phyloP scores from a whole-genome alignment of 2,888 invertebrate species.

The Brenthis daphne region DNA sequence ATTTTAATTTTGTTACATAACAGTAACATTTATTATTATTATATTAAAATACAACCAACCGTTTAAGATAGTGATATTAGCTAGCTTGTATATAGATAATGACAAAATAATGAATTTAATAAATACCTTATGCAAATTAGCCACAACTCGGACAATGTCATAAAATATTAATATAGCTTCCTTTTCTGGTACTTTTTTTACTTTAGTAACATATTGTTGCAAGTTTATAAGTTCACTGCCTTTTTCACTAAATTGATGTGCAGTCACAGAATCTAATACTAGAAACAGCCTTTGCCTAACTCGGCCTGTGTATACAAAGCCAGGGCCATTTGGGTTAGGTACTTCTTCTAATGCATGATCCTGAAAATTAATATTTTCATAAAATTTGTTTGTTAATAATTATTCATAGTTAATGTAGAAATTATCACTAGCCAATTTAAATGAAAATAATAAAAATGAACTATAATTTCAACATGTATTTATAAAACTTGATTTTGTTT shows the following conservation, averaged over 20 bases:
- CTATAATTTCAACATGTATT: no score
- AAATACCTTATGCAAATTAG: conserved; percentile 86
- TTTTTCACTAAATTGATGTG: conserved; percentile 84
- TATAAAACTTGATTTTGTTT: no score
- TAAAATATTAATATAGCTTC: conserved; percentile 88
- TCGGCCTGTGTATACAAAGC: conserved; percentile 81
- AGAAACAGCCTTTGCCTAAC: conserved; percentile 85
- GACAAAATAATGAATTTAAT: background rate
- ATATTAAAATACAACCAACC: no score
- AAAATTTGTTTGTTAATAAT: no score
- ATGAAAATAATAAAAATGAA: background rate
- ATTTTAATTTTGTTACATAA: no score
- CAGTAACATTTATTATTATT: no score
- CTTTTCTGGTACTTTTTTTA: conserved; percentile 87
- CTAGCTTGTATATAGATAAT: background rate
- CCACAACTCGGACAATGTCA: conserved; percentile 88
- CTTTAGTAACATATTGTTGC: conserved; percentile 89
- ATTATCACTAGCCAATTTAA: background rate
- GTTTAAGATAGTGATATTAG: no score
- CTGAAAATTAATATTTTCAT: conserved; percentile 62
- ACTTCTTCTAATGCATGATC: conserved; percentile 86
- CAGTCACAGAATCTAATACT: conserved; percentile 87
- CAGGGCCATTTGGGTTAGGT: conserved; percentile 70
- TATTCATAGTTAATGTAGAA: background rate
- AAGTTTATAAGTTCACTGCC: conserved; percentile 84